Evolutionary conservation across 2,888 invertebrate species (phyloP).

Genomic region (Dicranocentrus wangi): DNA sequence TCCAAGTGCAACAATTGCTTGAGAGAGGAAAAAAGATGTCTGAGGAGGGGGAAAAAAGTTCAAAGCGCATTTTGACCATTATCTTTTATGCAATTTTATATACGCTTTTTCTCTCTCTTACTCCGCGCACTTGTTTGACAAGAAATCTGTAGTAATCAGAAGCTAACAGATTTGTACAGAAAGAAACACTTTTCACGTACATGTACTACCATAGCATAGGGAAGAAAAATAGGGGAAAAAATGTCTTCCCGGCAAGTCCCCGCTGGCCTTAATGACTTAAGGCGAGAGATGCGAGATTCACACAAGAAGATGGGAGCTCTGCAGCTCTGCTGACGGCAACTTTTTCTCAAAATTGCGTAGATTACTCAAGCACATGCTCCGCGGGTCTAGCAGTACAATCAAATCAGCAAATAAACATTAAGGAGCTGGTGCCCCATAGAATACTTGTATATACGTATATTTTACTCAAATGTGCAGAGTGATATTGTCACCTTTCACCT

Average conservation of each 20-base stretch:
- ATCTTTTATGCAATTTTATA: conserved; percentile 57
- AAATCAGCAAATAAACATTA: too few species aligned
- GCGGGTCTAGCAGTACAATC: too few species aligned
- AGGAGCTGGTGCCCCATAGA: too few species aligned
- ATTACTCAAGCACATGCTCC: too few species aligned
- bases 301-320: background rate
- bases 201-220: background rate
- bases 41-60: conserved; percentile 43
- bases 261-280: conserved; percentile 59
- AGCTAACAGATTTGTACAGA: background rate
- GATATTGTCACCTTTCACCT: conserved; percentile 61
- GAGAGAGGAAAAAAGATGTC: conserved; percentile 40
- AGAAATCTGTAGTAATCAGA: background rate
- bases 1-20: conserved; percentile 42
- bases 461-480: too few species aligned
- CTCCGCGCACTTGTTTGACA: conserved; percentile 17
- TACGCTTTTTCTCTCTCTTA: conserved; percentile 18
- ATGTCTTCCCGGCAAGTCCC: conserved; percentile 23
- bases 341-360: too few species aligned
- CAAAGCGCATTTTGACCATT: conserved; percentile 56
- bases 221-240: conserved; percentile 14
- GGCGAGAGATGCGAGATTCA: conserved; percentile 3
- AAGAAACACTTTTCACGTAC: conserved; percentile 1
- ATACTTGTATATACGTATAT: too few species aligned
- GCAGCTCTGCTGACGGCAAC: conserved; percentile 10